Base-by-base conservation (phyloP, 2,113 vertebrate genomes). In the Rhynchomys soricoides region DNA sequence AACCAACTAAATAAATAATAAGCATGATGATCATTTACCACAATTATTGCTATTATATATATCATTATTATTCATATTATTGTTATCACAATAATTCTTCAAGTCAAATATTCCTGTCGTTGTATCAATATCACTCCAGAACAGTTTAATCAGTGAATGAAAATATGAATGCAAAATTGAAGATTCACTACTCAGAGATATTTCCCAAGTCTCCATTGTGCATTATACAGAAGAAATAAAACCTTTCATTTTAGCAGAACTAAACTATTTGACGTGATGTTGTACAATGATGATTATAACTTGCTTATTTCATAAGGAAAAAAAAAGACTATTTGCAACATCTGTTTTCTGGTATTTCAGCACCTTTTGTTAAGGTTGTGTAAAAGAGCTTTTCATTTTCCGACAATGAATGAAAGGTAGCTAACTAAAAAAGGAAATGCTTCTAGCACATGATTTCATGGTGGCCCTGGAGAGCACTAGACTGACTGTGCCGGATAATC, bases 401-500 rank as follows among this genome's bases (percentile, higher is more conserved):
- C 81, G 66, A 81, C 50, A 93, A 82, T 74, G 75, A 95, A 95
- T 95, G 90, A 90, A 96, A 95, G 57, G 40, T 77, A 89, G 52
- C 82, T 96, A 89, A 91, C 59, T n/a, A 9, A 66, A 82, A 89
- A 91, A 57, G 86, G 37, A 91, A 94, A 89, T 45, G 34, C 73
- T 96, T 95, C 83, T 70, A 91, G 64, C 37, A 15, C 90, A 79
- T 95, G 93, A 92, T 97, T 97, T 95, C 88, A 40, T 93, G 86
- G 95, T 96, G 91, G 78, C 89, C 94, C 93, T 93, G 89, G 93
- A 97, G 86, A 97, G 91, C 82, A 83, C 9, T 96, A 86, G 55
- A 89, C 90, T 93, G 93, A 97, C 97, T 96, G 89, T 94, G 96
- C 71, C 92, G 82, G 87, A 92, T 87, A 52, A 94, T 94, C 88